Base-by-base conservation (phyloP, 2,888 invertebrate species). In the Biston betularia region DNA sequence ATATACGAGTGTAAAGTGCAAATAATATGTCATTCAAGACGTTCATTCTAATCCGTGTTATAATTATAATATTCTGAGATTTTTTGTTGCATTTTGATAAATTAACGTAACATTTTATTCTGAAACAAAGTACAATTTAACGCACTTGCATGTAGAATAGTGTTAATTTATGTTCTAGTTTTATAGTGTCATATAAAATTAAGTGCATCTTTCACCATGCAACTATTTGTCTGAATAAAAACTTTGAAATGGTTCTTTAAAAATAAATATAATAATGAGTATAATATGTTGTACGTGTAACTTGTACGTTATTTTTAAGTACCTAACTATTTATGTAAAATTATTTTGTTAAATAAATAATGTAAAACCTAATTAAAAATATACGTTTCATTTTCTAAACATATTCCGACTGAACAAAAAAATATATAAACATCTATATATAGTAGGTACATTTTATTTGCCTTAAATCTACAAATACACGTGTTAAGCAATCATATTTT, bases 381-480 rank as follows among this genome's bases (percentile, higher is more conserved):
- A 6, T 24, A n/a, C 38, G 45, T 56, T 8, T 48, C 9, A 45
- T 57, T 33, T 48, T 33, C 15, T 11, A 5, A 24, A 48, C 10
- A 33, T 6, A 6, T 48, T 10, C 10, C 6, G 9, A 33, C 0
- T 45, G 44, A 9, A 10, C n/a, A 45, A 1, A 5, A 38, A 69
- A 63, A 68, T 40, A 71, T 71, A 12, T 65, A 62, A 52, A 58
- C 38, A 24, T 33, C 24, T 70, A 66, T 73, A 70, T 72, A 71
- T 82, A 76, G 80, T 85, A 85, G 81, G 82, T 90, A 88, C 86
- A 85, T 79, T 90, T 89, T 89, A 89, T 88, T 89, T 86, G 84
- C 84, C 90, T 90, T 90, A 90, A 75, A 86, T 77, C 88, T 89
- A 89, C 84, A 86, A 87, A 87, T 88, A 89, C 87, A 89, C 79